Evolutionary conservation across 1,140 invertebrate species (phyloP), one percentile per base, ranked within the genome.

Genomic region (Charaxes varanes): DNA sequence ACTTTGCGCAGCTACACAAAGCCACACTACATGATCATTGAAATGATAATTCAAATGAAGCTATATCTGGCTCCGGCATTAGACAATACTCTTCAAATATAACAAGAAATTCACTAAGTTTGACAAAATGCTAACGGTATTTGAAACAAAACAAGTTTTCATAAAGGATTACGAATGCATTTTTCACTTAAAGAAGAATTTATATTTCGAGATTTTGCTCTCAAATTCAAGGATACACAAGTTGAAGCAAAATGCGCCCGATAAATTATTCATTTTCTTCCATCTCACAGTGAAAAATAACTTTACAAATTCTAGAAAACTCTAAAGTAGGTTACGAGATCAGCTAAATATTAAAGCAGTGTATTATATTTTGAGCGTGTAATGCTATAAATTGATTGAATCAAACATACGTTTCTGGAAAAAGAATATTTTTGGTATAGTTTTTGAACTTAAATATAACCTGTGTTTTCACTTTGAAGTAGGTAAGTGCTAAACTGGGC

Each of bases 241-340:
- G 24, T 16, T 19, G 26, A 19, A 27, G 35, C n/a, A 35, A 43
- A 43, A 43, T 45, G 30, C 34, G 38, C 27, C 21, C 19, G 33
- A 45, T 45, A 45, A 44, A 44, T 44, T 45, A 45, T 45, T 38
- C 35, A 45, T 45, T 33, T 45, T 45, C 35, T 21, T 45, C 14
- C 26, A 27, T 35, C 28, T 32, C 41, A 15, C 26, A n/a, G 13
- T 4, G 7, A 4, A 17, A 21, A 34, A 35, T 28, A 38, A 28
- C 24, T 34, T 41, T 41, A 42, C 21, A 14, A 34, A 42, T 26
- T 35, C 24, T 32, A 37, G 13, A 23, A 19, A 18, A 15, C 23
- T 38, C 35, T 27, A 15, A 6, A 38, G 24, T 18, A 27, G 24
- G 35, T 26, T 28, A 24, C 8, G 16, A 13, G 17, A 23, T 24